Evolutionary conservation across 2,888 invertebrate species (phyloP).

Genomic region (Spodoptera picta): DNA sequence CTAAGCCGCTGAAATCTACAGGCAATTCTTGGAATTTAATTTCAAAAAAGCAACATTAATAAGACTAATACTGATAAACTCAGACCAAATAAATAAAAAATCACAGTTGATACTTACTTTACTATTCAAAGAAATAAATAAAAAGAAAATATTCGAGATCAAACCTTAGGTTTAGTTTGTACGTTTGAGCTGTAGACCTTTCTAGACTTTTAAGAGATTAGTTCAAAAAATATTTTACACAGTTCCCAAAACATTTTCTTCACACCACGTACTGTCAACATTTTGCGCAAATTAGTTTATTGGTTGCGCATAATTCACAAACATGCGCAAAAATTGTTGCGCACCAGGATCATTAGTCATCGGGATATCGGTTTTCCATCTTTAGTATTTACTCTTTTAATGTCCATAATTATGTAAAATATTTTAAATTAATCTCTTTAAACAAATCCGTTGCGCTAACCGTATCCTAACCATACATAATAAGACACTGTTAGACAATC

Average conservation of each 20-base stretch:
- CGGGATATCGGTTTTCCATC: too few relatives aligned
- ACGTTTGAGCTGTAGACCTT: slow-evolving; percentile 18
- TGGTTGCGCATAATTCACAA: too few relatives aligned
- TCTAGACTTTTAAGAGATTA: background rate
- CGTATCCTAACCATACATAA: slow-evolving; percentile 59
- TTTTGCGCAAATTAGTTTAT: too few relatives aligned
- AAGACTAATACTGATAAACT: slow-evolving; percentile 34
- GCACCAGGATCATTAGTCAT: too few relatives aligned
- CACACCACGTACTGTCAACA: too few relatives aligned
- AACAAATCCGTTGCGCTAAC: slow-evolving; percentile 28
- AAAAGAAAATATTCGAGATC: slow-evolving; percentile 45
- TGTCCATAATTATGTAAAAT: slow-evolving; percentile 7
- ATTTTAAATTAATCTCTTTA: slow-evolving; percentile 2
- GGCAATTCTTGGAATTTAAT: background rate
- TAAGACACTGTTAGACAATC: slow-evolving; percentile 74
- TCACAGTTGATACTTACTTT: slow-evolving; percentile 41
- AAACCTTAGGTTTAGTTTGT: slow-evolving; percentile 25
- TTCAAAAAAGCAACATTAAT: slow-evolving; percentile 5
- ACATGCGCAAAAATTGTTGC: too few relatives aligned
- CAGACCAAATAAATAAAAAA: slow-evolving; percentile 40
- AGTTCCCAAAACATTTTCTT: background rate
- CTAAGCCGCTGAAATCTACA: background rate
- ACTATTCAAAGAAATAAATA: slow-evolving; percentile 31
- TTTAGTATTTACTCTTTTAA: too few relatives aligned
- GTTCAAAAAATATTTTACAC: slow-evolving; percentile 12